phyloP scores from a whole-genome alignment of 1,140 invertebrate species.

The Eumaeus atala region DNA sequence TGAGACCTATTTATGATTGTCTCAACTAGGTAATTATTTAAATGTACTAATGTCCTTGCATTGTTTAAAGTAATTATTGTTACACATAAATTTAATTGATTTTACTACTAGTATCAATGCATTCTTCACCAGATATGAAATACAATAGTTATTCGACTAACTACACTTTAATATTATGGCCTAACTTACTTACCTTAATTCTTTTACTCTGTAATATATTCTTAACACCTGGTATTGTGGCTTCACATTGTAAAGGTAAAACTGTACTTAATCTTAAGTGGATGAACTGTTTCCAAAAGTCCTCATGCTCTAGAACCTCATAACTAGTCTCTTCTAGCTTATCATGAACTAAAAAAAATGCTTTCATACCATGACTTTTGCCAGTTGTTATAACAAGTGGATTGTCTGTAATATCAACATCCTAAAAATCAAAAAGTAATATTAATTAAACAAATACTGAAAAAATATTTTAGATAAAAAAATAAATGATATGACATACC shows the following conservation, averaged over 20 bases:
- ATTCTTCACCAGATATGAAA: too few species aligned
- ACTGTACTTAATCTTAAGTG: conserved; percentile 77
- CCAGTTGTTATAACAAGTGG: conserved; percentile 79
- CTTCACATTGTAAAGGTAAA: conserved; percentile 74
- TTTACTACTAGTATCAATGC: too few species aligned
- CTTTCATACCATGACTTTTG: conserved; percentile 74
- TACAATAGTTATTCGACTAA: too few species aligned
- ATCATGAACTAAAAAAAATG: conserved; percentile 82
- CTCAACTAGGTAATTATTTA: too few species aligned
- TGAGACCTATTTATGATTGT: too few species aligned
- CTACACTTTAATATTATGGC: too few species aligned
- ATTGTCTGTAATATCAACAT: conserved; percentile 85
- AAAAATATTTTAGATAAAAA: background rate
- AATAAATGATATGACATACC: conserved; percentile 39
- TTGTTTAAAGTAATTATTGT: too few species aligned
- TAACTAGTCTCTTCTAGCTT: conserved; percentile 79
- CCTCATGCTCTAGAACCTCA: conserved; percentile 77
- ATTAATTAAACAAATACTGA: too few species aligned
- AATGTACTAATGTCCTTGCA: too few species aligned
- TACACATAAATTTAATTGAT: too few species aligned
- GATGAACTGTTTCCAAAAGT: conserved; percentile 79
- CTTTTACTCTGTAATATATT: conserved; percentile 74
- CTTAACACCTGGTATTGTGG: conserved; percentile 72
- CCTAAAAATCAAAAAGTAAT: conserved; percentile 54
- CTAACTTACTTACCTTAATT: conserved; percentile 65